Evolutionary conservation across 2,113 vertebrate species (phyloP).

Genomic region (Sceloporus undulatus): DNA sequence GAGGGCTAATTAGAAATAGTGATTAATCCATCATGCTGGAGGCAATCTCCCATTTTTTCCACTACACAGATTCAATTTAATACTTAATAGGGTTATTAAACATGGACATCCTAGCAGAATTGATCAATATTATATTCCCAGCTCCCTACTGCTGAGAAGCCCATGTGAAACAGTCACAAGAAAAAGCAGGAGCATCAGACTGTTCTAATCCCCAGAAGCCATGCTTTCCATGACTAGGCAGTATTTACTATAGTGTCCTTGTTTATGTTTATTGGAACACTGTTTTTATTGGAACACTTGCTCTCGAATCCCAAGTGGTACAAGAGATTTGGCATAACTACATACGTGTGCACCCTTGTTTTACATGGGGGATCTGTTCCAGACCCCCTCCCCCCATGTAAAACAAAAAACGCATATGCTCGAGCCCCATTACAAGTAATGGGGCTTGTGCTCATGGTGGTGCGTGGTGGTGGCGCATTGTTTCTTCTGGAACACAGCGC

Average conservation of each 20-base stretch:
- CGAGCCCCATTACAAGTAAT: no score
- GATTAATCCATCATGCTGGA: constrained; percentile 52
- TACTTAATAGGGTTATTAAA: constrained; percentile 58
- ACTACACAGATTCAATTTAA: constrained; percentile 35
- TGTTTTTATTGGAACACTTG: not conserved
- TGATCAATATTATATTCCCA: constrained; percentile 48
- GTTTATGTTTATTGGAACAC: not conserved
- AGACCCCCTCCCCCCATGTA: no score
- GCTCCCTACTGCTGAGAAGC: constrained; percentile 18
- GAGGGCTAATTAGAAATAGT: constrained; percentile 34
- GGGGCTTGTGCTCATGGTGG: no score
- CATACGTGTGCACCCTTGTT: not conserved
- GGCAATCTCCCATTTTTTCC: not conserved
- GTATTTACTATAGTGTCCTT: not conserved
- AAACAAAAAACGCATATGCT: no score
- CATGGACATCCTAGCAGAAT: constrained; percentile 31
- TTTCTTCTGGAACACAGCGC: no score
- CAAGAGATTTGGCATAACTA: not conserved
- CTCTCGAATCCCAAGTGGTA: constrained; percentile 24
- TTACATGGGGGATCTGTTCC: no score
- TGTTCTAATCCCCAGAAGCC: not conserved
- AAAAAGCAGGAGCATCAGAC: constrained; percentile 18
- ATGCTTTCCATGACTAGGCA: not conserved
- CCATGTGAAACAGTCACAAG: not conserved
- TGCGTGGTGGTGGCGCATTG: no score